phyloP scores from a whole-genome alignment of 2,888 invertebrate genomes.

The Labia minor region DNA sequence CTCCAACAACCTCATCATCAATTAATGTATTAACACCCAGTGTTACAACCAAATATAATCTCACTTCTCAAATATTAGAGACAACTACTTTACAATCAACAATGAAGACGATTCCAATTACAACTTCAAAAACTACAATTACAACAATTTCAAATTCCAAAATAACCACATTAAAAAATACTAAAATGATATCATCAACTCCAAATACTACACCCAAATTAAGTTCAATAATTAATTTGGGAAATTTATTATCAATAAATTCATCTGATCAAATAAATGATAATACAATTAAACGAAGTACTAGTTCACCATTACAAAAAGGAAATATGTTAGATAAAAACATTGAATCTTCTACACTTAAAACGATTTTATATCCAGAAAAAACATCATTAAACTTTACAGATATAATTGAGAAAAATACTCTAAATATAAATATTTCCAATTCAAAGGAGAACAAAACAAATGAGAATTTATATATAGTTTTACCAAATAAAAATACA shows the following conservation, averaged over 20 bases:
- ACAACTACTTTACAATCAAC: conserved; percentile 25
- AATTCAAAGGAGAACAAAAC: no score
- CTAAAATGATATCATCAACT: conserved; percentile 18
- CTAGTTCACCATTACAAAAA: not conserved
- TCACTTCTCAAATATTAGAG: conserved; percentile 25
- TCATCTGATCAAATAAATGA: not conserved
- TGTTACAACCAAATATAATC: conserved; percentile 27
- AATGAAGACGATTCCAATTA: conserved; percentile 22
- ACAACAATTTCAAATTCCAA: conserved; percentile 25
- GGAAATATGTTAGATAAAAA: no score
- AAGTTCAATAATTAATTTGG: no score
- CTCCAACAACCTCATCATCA: conserved; percentile 26
- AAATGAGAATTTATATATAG: no score
- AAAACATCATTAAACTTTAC: no score
- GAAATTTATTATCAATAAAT: no score
- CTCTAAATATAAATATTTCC: no score
- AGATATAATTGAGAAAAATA: no score
- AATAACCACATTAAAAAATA: conserved; percentile 21
- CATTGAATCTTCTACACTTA: no score
- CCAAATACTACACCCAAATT: not conserved
- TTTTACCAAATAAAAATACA: no score
- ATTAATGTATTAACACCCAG: conserved; percentile 23
- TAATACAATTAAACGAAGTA: not conserved
- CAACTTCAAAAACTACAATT: conserved; percentile 25
- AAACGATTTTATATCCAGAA: no score